Base-by-base conservation (phyloP, 2,797 vertebrate species). In the Balearica regulorum region DNA sequence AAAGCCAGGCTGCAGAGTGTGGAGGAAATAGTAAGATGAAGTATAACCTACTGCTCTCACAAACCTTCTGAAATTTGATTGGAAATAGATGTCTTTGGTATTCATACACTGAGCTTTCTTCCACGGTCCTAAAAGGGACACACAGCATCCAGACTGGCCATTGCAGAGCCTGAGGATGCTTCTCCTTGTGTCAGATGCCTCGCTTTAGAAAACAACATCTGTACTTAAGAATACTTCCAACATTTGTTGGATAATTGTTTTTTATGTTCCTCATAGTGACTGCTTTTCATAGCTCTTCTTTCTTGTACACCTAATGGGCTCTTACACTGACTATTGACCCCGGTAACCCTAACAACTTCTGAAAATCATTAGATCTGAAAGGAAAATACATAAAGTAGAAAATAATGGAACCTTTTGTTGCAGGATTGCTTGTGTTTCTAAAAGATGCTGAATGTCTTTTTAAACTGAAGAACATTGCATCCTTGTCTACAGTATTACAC, bases 361-460 rank as follows among this genome's bases (percentile, higher is more conserved):
- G 62, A 65, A 94, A 90, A 87, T 87, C 83, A 78, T 94, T 87
- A 37, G 19, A 66, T 58, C 60, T 70, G 51, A 93, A 94, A 89
- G 66, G 48, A 72, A 90, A 93, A 76, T 44, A 37, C 4, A 11
- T n/a, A 24, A 94, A 54, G 20, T 33, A 65, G 75, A 55, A 68
- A 83, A 90, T 12, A 93, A 92, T 37, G 21, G 78, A 81, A 31
- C 8, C 16, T 82, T 88, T 66, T 90, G 19, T 90, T 73, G 82
- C 2, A 41, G 25, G 13, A 41, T 44, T 76, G 13, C 14, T 70
- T 66, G 35, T 43, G 24, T 51, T 91, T 80, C 48, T 72, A 33
- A 73, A 83, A 53, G 39, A 69, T 62, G 33, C 8, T n/a, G 33
- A 69, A 51, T 60, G 62, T 14, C 76, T 75, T 78, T 68, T 64